These are phyloP conservation scores for Gallinago jamesoni DNA, from an alignment of 2,113 vertebrate species.

Conservation along the genomic window DNA sequence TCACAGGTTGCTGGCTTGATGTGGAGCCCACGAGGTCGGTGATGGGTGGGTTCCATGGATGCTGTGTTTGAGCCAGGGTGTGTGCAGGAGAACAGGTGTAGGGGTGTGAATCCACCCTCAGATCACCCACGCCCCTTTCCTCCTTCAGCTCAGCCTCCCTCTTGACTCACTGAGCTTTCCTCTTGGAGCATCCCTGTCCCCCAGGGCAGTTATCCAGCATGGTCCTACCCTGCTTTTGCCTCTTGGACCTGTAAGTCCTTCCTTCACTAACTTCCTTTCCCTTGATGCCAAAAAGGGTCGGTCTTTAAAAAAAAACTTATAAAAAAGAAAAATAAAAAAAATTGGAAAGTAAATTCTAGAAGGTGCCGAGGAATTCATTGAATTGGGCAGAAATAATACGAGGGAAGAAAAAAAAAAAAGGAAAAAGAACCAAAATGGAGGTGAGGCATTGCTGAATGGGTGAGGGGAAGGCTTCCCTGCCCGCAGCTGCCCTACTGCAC, in stretches of 20 bases:
- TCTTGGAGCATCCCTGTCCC: neutral
- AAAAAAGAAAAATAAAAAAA: neutral
- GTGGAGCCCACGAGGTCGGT: neutral
- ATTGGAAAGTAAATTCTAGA: neutral
- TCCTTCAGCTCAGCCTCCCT: neutral
- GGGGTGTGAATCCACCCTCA: neutral
- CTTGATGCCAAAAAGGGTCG: conserved; percentile 30
- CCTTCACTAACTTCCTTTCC: neutral
- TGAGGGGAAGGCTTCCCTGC: neutral
- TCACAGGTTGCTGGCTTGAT: neutral
- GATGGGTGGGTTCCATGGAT: neutral
- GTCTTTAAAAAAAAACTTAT: neutral
- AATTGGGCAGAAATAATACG: neutral
- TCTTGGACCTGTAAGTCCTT: neutral
- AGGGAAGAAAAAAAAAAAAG: neutral
- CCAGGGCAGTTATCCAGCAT: neutral
- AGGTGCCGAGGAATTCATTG: neutral
- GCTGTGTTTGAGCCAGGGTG: neutral
- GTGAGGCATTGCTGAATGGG: neutral
- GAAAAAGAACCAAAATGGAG: neutral
- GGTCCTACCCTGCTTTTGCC: neutral
- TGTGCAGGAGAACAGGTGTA: neutral
- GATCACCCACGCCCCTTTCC: neutral
- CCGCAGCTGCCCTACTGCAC: conserved; percentile 22
- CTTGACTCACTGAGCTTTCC: neutral